Percentiles rank a stretch among this genome's conserved stretches.
Evolutionary conservation across 2,888 invertebrate genomes (phyloP).

Genomic region (Lasioglossum malachurum): DNA sequence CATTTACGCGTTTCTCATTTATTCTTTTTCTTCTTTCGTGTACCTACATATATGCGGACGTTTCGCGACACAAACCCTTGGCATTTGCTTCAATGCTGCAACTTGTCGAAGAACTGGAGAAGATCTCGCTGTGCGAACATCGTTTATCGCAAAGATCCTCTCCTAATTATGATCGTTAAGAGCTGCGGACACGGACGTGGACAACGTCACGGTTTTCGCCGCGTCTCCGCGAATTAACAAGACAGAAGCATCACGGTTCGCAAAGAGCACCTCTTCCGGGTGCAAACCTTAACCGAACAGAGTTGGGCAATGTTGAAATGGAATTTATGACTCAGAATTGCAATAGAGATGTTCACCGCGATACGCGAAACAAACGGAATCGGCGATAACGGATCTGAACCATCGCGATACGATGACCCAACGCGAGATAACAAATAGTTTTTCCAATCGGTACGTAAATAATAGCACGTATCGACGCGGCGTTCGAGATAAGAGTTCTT

Average conservation of each 20-base stretch:
- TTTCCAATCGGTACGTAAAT: not conserved
- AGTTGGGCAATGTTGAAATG: not conserved
- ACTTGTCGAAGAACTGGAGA: not conserved
- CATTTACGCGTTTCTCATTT: not conserved
- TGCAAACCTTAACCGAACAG: not conserved
- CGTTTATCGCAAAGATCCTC: not conserved
- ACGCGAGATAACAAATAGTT: slow-evolving; percentile 12
- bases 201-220: not conserved
- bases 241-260: not conserved
- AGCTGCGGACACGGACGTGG: not conserved
- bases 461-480: not conserved
- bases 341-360: not conserved
- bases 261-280: not conserved
- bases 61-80: not conserved
- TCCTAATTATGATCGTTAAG: not conserved
- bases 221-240: not conserved
- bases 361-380: not conserved
- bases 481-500: slow-evolving; percentile 26
- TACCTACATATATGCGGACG: too few species aligned
- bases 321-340: not conserved
- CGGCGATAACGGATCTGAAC: not conserved
- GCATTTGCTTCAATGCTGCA: not conserved
- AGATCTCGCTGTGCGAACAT: not conserved
- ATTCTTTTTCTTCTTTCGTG: not conserved
- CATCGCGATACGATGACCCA: not conserved